Evolutionary conservation across 2,888 invertebrate species (phyloP).

Genomic region (Deilephila porcellus): DNA sequence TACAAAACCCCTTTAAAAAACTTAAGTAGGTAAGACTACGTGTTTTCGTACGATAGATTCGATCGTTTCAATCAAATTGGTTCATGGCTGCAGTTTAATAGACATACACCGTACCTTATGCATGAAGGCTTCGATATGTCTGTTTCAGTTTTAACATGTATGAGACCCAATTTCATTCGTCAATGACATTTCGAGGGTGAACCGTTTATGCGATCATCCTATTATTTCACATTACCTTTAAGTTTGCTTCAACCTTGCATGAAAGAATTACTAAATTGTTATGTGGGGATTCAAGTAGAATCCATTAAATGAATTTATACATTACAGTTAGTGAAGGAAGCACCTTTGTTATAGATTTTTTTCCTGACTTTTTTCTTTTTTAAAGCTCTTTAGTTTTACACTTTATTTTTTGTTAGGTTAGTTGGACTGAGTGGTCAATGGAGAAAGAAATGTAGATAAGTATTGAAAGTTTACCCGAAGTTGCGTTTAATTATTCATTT

Average conservation of each 20-base stretch:
- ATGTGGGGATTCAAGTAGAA: not conserved
- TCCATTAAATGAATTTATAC: no score
- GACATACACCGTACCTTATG: not conserved
- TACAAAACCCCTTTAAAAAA: not conserved
- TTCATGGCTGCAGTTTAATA: not conserved
- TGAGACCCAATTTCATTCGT: not conserved
- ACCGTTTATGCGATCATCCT: not conserved
- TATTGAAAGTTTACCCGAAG: no score
- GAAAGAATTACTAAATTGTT: not conserved
- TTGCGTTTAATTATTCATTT: no score
- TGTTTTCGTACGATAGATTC: not conserved
- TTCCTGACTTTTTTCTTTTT: no score
- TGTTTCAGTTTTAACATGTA: not conserved
- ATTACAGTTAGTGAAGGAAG: not conserved
- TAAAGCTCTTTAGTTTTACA: no score
- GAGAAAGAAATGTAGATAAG: no score
- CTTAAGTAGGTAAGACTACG: no score
- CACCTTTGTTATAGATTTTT: no score
- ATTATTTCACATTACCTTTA: not conserved
- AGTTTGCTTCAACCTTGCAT: no score
- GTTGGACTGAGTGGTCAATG: no score
- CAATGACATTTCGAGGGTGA: not conserved
- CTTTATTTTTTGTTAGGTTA: no score
- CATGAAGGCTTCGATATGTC: not conserved
- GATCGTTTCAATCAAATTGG: not conserved